A percentile compares a stretch with the other conserved stretches of the same genome.
Evolutionary conservation across 2,797 vertebrate genomes (phyloP).

Genomic region (Microhierax caerulescens): DNA sequence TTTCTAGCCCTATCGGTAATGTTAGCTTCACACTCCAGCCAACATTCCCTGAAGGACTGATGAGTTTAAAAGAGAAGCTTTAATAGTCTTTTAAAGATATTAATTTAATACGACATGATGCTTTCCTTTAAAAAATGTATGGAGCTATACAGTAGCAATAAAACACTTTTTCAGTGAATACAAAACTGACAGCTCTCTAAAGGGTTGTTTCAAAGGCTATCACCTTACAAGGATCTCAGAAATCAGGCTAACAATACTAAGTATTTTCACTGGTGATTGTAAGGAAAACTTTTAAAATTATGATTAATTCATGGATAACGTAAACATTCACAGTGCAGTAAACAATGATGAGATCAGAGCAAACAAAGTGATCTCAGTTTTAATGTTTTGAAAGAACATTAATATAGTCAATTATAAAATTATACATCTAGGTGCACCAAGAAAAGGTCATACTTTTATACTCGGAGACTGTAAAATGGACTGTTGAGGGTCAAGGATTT

Average conservation of each 20-base stretch:
- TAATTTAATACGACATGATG: neutral
- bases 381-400: neutral
- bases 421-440: neutral
- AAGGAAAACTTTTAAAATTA: neutral
- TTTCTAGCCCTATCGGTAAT: neutral
- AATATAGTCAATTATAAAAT: neutral
- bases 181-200: neutral
- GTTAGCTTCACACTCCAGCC: neutral
- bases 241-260: neutral
- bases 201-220: neutral
- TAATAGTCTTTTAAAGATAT: neutral
- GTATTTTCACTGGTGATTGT: neutral
- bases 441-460: neutral
- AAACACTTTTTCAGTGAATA: neutral
- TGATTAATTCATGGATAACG: neutral
- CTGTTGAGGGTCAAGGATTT: neutral
- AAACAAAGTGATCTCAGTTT: neutral
- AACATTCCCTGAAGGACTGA: neutral
- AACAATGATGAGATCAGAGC: neutral
- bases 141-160: neutral
- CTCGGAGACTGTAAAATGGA: neutral
- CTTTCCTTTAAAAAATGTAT: neutral
- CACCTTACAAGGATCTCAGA: neutral
- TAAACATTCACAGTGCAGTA: neutral
- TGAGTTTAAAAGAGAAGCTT: neutral